phyloP scores from a whole-genome alignment of 2,113 vertebrate genomes.

The Paramisgurnus dabryanus region DNA sequence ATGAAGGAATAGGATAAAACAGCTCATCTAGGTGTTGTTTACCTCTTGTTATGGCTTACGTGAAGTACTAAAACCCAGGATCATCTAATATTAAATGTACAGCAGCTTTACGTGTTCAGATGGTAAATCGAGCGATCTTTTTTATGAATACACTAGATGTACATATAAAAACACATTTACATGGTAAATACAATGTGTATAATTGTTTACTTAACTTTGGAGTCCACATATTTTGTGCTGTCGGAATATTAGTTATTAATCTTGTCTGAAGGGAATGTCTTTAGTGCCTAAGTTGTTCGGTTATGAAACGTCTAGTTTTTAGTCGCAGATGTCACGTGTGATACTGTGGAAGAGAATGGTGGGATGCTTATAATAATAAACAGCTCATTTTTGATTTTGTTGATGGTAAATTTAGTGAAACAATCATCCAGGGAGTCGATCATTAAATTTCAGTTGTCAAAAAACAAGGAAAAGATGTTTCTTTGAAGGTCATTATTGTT shows the following conservation, averaged over 20 bases:
- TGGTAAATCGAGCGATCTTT: conserved; percentile 48
- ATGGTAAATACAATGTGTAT: conserved; percentile 52
- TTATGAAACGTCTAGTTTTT: conserved; percentile 30
- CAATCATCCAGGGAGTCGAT: conserved; percentile 61
- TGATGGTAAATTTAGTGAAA: conserved; percentile 66
- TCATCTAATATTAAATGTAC: conserved; percentile 49
- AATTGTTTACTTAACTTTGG: conserved; percentile 52
- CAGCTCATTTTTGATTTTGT: conserved; percentile 49
- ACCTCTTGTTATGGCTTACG: conserved; percentile 51
- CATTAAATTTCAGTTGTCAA: conserved; percentile 8
- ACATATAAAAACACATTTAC: conserved; percentile 58
- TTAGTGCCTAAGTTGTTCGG: conserved; percentile 29
- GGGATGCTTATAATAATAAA: conserved; percentile 35
- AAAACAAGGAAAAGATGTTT: conserved; percentile 3
- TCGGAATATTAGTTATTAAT: conserved; percentile 41
- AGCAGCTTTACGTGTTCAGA: conserved; percentile 48
- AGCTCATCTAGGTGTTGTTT: conserved; percentile 39
- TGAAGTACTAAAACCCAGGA: conserved; percentile 46
- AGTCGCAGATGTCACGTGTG: conserved; percentile 49
- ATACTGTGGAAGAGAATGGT: conserved; percentile 61
- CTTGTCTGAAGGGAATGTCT: conserved; percentile 33
- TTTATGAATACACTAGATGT: conserved; percentile 55
- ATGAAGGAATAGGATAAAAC: conserved; percentile 29
- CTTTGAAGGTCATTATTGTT: conserved; percentile 13
- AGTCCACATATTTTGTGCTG: conserved; percentile 42